Conservation (phyloP, 2,888 invertebrate species). For the Strigamia crassipes region DNA sequence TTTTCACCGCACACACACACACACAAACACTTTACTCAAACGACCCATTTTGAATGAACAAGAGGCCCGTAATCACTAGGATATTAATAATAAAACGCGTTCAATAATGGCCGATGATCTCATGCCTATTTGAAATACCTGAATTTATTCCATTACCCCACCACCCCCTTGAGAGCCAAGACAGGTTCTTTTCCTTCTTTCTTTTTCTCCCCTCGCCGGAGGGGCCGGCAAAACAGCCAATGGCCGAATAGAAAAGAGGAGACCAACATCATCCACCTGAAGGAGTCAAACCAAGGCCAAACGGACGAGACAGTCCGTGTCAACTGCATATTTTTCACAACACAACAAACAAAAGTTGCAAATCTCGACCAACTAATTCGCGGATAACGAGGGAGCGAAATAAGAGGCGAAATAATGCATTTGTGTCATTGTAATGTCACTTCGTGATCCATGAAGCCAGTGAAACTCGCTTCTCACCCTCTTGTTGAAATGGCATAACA, state of each 20-base stretch:
- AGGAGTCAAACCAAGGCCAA: constrained; percentile 12
- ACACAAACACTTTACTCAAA: background rate
- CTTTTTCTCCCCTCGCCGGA: constrained; percentile 17
- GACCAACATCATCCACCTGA: constrained; percentile 16
- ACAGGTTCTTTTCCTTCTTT: constrained; percentile 21
- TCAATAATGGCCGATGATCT: background rate
- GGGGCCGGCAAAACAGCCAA: constrained; percentile 21
- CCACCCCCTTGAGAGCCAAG: background rate
- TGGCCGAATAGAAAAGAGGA: constrained; percentile 4
- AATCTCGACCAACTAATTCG: background rate
- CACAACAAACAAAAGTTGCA: background rate
- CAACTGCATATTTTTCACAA: background rate
- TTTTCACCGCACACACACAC: background rate
- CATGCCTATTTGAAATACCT: background rate
- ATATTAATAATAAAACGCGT: background rate
- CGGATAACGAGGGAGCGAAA: background rate
- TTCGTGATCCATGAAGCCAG: background rate
- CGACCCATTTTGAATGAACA: background rate
- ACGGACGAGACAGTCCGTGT: background rate
- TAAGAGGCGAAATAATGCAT: background rate
- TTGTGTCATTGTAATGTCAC: background rate
- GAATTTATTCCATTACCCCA: constrained; percentile 5
- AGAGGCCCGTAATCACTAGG: background rate
- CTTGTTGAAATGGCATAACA: constrained; percentile 20
- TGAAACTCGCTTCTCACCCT: background rate